Conservation (phyloP, 2,888 invertebrate species). For the Emmelina monodactyla region DNA sequence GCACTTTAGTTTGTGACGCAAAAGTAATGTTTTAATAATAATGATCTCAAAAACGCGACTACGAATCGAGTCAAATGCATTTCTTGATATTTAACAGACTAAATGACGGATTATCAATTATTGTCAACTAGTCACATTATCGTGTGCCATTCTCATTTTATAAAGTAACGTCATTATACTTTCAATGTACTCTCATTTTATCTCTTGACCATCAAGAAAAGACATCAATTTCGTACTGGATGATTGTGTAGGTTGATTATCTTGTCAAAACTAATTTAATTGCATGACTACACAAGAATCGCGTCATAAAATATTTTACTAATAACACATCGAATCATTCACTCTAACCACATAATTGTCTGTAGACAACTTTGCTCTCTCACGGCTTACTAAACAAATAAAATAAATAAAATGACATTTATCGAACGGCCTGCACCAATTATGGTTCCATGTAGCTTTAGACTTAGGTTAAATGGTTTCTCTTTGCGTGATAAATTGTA, state of each 20-base stretch:
- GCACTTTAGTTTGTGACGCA: neutral
- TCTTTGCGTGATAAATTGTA: conserved; percentile 43
- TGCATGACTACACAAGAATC: too few relatives aligned
- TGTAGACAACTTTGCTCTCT: conserved; percentile 5
- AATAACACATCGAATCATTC: too few relatives aligned
- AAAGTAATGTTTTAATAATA: conserved; percentile 21
- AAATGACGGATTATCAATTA: conserved; percentile 2
- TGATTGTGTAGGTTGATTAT: too few relatives aligned
- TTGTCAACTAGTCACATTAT: conserved; percentile 30
- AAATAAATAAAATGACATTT: conserved; percentile 8
- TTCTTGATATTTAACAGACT: conserved; percentile 18
- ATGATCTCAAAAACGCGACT: conserved; percentile 59
- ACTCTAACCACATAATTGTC: too few relatives aligned
- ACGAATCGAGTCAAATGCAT: conserved; percentile 48
- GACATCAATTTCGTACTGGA: too few relatives aligned
- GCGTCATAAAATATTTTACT: too few relatives aligned
- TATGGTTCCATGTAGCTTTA: conserved; percentile 50
- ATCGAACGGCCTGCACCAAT: conserved; percentile 44
- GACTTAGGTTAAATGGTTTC: conserved; percentile 40
- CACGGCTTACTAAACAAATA: conserved; percentile 4
- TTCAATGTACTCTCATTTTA: conserved; percentile 1
- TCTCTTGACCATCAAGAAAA: too few relatives aligned
- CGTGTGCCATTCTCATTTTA: conserved; percentile 31
- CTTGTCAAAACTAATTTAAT: too few relatives aligned
- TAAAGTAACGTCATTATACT: conserved; percentile 11